Evolutionary conservation across 2,113 vertebrate genomes (phyloP).

Genomic region (Genyomyrus donnyi): DNA sequence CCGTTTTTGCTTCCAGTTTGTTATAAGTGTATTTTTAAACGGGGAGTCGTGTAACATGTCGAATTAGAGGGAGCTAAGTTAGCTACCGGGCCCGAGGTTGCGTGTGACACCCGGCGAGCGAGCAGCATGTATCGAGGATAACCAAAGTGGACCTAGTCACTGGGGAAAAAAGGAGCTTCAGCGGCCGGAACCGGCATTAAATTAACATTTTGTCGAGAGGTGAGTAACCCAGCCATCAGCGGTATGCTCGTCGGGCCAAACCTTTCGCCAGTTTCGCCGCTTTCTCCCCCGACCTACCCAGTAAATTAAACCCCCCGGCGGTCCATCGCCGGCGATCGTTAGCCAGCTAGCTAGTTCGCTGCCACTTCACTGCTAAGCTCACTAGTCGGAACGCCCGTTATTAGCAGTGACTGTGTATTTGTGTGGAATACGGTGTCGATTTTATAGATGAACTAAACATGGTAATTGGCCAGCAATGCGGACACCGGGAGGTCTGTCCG

Average conservation of each 20-base stretch:
- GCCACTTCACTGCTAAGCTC: background rate
- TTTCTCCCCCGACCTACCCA: background rate
- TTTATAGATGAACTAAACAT: background rate
- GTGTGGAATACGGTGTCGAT: background rate
- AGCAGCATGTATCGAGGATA: constrained; percentile 6
- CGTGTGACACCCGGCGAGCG: constrained; percentile 13
- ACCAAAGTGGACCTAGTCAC: background rate
- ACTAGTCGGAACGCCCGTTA: background rate
- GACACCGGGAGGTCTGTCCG: background rate
- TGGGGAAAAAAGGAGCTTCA: background rate
- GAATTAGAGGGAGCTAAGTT: background rate
- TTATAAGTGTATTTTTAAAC: background rate
- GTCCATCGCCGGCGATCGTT: background rate
- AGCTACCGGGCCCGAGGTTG: background rate
- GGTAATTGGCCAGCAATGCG: background rate
- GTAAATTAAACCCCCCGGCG: background rate
- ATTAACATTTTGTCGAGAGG: background rate
- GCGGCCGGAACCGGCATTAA: background rate
- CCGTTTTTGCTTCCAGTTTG: background rate
- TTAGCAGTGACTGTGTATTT: background rate
- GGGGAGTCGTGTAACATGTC: background rate
- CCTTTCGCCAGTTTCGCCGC: background rate
- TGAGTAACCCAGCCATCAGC: background rate
- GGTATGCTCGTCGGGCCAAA: background rate
- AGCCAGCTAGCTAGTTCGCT: background rate